Base-by-base conservation (phyloP, 2,113 vertebrate species). In the Strix uralensis region DNA sequence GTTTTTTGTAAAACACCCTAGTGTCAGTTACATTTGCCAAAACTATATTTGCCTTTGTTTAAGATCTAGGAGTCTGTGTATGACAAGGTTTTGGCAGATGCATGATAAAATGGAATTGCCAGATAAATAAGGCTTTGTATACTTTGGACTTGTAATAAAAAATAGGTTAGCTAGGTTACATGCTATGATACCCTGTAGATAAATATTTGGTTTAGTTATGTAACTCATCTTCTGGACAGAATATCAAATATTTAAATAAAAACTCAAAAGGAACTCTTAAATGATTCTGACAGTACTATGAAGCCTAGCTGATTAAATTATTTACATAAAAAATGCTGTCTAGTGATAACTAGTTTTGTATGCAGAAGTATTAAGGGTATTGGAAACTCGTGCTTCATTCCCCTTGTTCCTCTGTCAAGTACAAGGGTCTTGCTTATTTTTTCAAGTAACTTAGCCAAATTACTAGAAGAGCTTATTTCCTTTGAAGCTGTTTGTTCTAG, bases 11-110 rank as follows among this genome's bases (percentile, higher is more conserved):
- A 46, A 46, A 17, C 44, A 46, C 17, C 44, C 44, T 46, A 46
- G 44, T 18, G 44, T 70, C 59, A 69, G 25, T 62, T 82, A 52
- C 7, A 42, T 71, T 85, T 92, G 80, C 61, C 85, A 88, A 77
- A 95, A 85, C 27, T 82, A 30, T 14, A 13, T 90, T 88, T 92
- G 82, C 38, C 32, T 94, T 88, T 92, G 63, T 83, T 95, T 89
- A 88, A 82, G 42, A 52, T 58, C 20, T 51, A 47, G 44, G 54
- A 70, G 30, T 79, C 15, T 30, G 3, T 74, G 15, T 73, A 46
- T 70, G 81, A 77, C 36, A 57, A 30, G 2, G 4, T 58, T 94
- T 95, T 91, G 84, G 54, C 86, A 96, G 40, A 58, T 58, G 21
- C 1, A 22, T 38, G 36, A 40, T 87, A 21, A 92, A 95, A 62